Evolutionary conservation across 2,113 vertebrate genomes (phyloP).

Genomic region (Corythornis madagascariensis): DNA sequence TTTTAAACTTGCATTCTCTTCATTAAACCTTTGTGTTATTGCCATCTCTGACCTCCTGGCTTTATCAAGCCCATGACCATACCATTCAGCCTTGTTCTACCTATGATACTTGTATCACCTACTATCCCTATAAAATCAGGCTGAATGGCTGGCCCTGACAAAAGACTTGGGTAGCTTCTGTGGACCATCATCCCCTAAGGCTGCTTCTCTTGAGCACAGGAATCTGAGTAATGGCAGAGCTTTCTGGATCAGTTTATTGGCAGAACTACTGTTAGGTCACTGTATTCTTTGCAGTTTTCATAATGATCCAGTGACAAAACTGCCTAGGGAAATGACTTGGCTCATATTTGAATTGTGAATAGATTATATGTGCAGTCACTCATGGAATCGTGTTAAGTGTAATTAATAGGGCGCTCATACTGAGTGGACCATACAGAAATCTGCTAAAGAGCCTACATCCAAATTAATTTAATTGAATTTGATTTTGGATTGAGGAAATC

Average conservation of each 20-base stretch:
- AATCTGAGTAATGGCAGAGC: not conserved
- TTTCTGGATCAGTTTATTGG: not conserved
- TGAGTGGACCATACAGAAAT: not conserved
- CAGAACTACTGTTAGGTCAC: not conserved
- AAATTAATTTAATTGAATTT: not conserved
- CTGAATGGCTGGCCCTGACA: not conserved
- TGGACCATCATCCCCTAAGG: not conserved
- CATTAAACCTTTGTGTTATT: not conserved
- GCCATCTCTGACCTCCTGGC: accelerated
- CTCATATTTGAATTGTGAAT: not conserved
- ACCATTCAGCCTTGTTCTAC: not conserved
- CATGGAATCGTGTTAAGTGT: not conserved
- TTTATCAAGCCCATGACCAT: not conserved
- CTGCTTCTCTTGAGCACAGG: not conserved
- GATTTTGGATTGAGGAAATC: not conserved
- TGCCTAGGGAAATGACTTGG: not conserved
- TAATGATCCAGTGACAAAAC: not conserved
- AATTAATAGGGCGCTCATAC: not conserved
- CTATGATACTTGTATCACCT: not conserved
- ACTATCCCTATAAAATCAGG: not conserved
- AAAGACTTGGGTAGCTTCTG: not conserved
- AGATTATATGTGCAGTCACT: not conserved
- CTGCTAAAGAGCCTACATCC: not conserved
- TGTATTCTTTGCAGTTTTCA: not conserved
- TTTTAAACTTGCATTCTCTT: not conserved